phyloP scores from a whole-genome alignment of 2,797 vertebrate species.

The Distichodus sexfasciatus region DNA sequence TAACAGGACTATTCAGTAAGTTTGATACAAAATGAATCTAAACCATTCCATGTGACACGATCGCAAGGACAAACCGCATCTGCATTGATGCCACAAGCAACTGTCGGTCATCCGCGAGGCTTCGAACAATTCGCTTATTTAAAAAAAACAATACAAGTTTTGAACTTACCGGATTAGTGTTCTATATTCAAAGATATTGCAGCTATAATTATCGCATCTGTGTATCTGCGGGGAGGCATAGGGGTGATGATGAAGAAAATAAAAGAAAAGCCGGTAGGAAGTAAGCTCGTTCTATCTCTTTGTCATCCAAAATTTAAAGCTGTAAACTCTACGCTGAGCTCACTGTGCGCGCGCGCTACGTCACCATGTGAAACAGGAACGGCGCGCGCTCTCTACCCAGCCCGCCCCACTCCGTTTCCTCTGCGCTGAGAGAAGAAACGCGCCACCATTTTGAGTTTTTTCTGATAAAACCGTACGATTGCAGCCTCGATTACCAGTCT shows the following conservation, averaged over 20 bases:
- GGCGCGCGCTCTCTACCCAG: too few species aligned
- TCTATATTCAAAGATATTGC: slow-evolving; percentile 53
- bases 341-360: slow-evolving; percentile 60
- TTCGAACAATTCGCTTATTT: background rate
- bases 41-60: too few species aligned
- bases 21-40: too few species aligned
- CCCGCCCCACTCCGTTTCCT: too few species aligned
- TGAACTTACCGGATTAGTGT: slow-evolving; percentile 69
- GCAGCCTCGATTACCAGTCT: too few species aligned
- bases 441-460: too few species aligned
- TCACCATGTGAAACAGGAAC: slow-evolving; percentile 67
- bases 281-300: slow-evolving; percentile 27
- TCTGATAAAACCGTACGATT: too few species aligned
- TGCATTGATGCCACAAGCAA: background rate
- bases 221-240: background rate
- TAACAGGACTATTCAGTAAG: too few species aligned
- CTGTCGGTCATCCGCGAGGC: background rate
- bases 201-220: slow-evolving; percentile 53
- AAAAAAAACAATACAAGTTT: slow-evolving; percentile 37
- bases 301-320: slow-evolving; percentile 42
- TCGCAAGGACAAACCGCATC: too few species aligned
- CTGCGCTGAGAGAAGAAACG: too few species aligned
- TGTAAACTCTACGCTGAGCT: slow-evolving; percentile 55
- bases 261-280: slow-evolving; percentile 54
- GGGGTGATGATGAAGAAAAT: background rate